phyloP scores from a whole-genome alignment of 2,797 vertebrate genomes.

The Gallinago solitaria region DNA sequence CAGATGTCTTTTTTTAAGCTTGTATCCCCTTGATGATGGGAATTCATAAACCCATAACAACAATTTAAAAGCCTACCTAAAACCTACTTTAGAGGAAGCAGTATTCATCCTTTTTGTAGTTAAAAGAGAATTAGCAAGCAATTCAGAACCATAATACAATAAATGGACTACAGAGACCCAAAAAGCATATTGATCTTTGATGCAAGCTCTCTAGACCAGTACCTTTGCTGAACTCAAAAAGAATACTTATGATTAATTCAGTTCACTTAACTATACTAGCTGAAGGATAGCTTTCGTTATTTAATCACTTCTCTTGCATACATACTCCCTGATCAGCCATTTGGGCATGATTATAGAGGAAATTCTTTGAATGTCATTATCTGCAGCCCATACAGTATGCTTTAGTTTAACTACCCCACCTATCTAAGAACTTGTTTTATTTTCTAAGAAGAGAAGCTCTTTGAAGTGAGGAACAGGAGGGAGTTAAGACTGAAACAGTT shows the following conservation, averaged over 20 bases:
- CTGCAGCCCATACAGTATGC: not conserved
- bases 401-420: not conserved
- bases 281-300: slow-evolving; percentile 19
- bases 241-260: not conserved
- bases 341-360: not conserved
- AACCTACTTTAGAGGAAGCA: not conserved
- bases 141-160: not conserved
- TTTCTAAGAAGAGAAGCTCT: not conserved
- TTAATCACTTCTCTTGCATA: not conserved
- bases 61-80: not conserved
- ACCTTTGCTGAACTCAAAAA: not conserved
- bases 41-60: not conserved
- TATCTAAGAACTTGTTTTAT: not conserved
- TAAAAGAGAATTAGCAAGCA: not conserved
- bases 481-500: not conserved
- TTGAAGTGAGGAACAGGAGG: not conserved
- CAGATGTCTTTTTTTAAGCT: not conserved
- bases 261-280: not conserved
- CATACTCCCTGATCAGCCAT: not conserved
- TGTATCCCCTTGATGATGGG: not conserved
- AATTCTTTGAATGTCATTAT: not conserved
- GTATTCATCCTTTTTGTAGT: not conserved
- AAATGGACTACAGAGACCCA: not conserved
- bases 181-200: not conserved
- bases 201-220: not conserved